Percentiles rank a stretch among this genome's conserved stretches.
phyloP scores from a whole-genome alignment of 2,888 invertebrate species.

The Lasioglossum morio region DNA sequence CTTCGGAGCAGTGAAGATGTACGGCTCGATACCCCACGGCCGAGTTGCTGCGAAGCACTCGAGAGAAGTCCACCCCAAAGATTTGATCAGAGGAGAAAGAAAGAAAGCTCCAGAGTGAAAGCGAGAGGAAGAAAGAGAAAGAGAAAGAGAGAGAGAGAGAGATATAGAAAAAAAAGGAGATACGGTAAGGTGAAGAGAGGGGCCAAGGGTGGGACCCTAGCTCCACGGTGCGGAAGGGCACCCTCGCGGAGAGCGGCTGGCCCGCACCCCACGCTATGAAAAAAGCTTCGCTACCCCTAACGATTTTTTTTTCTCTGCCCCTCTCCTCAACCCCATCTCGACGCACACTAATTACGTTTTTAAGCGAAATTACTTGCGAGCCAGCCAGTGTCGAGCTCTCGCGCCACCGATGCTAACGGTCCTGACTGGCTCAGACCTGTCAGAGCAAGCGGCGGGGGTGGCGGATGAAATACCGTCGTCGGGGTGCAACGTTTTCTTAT shows the following conservation, averaged over 20 bases:
- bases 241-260: conserved; percentile 69
- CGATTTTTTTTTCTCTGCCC: conserved; percentile 74
- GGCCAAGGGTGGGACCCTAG: conserved; percentile 74
- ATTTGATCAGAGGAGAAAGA: conserved; percentile 70
- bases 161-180: conserved; percentile 45
- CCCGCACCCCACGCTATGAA: conserved; percentile 75
- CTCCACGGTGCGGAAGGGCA: conserved; percentile 64
- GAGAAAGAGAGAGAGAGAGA: not conserved
- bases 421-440: conserved; percentile 50
- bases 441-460: conserved; percentile 25
- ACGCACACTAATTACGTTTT: conserved; percentile 83
- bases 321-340: conserved; percentile 78
- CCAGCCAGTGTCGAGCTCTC: conserved; percentile 56
- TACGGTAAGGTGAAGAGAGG: conserved; percentile 55
- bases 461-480: conserved; percentile 67
- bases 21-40: conserved; percentile 72
- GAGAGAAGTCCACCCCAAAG: conserved; percentile 78
- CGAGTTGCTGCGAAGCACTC: conserved; percentile 67
- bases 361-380: conserved; percentile 83
- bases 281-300: conserved; percentile 80
- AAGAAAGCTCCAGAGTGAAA: not conserved
- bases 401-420: conserved; percentile 56
- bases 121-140: not conserved
- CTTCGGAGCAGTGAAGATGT: conserved; percentile 68
- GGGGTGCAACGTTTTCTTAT: conserved; percentile 32